A percentile compares a stretch with the other conserved stretches of the same genome.
phyloP scores from a whole-genome alignment of 92 coral and sea anemone species.

The Palythoa grandis region DNA sequence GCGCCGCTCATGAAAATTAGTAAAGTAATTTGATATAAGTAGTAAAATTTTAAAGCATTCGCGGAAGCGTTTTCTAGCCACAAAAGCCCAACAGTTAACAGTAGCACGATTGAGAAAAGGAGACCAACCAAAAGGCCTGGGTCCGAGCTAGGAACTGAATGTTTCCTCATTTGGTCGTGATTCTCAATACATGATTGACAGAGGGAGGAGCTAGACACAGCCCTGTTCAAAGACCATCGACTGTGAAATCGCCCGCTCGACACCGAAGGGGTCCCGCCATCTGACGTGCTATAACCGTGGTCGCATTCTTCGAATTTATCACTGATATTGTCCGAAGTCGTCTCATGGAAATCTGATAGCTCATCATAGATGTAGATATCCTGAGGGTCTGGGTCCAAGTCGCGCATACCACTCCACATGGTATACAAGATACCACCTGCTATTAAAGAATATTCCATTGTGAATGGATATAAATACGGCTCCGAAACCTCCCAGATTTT shows the following conservation, averaged over 20 bases:
- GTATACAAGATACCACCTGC: slow-evolving; percentile 94
- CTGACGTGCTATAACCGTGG: slow-evolving; percentile 89
- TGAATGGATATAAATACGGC: slow-evolving; percentile 95
- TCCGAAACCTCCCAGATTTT: slow-evolving; percentile 91
- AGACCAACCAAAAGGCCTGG: slow-evolving; percentile 93
- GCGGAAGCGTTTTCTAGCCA: slow-evolving; percentile 83
- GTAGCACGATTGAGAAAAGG: slow-evolving; percentile 81
- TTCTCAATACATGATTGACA: slow-evolving; percentile 92
- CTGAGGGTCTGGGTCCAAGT: slow-evolving; percentile 97
- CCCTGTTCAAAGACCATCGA: slow-evolving; percentile 83
- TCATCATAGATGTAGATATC: slow-evolving; percentile 98
- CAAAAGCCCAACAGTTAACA: slow-evolving; percentile 88
- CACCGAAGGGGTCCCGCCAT: slow-evolving; percentile 85
- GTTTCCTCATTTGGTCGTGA: slow-evolving; percentile 75
- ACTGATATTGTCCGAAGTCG: slow-evolving; percentile 87
- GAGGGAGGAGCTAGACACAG: slow-evolving; percentile 85
- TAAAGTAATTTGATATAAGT: slow-evolving; percentile 78
- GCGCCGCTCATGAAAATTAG: slow-evolving; percentile 84
- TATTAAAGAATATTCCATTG: slow-evolving; percentile 90
- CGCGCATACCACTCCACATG: slow-evolving; percentile 98
- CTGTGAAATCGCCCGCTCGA: slow-evolving; percentile 78
- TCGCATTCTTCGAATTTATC: slow-evolving; percentile 86
- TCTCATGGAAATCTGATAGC: slow-evolving; percentile 86
- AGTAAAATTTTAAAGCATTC: slow-evolving; percentile 89
- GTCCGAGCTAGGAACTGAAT: slow-evolving; percentile 89